phyloP scores from a whole-genome alignment of 2,888 invertebrate species.

The Deroplatys truncata region DNA sequence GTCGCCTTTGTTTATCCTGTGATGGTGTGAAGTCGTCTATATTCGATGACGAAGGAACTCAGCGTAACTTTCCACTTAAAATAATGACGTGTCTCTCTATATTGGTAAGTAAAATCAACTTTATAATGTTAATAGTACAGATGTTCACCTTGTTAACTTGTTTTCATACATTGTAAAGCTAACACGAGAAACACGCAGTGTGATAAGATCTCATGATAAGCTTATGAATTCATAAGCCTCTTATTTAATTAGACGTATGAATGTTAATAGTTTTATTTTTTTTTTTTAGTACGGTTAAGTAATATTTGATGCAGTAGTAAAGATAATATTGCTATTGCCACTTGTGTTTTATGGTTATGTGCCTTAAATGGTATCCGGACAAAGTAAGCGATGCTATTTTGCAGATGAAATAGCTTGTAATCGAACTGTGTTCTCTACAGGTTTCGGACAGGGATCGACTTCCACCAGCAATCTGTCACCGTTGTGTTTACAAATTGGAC shows the following conservation, averaged over 20 bases:
- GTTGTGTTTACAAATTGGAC: constrained; percentile 71
- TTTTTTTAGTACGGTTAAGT: neutral
- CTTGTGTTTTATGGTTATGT: neutral
- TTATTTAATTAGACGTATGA: neutral
- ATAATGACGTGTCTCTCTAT: constrained; percentile 76
- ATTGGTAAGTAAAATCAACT: constrained; percentile 59
- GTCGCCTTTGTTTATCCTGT: constrained; percentile 85
- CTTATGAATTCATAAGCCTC: neutral
- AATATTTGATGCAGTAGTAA: neutral
- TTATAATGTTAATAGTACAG: constrained; percentile 28
- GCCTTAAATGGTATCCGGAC: neutral
- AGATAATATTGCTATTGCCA: neutral
- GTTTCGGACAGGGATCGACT: constrained; percentile 71
- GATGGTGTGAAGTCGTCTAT: constrained; percentile 72
- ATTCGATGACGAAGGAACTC: constrained; percentile 70
- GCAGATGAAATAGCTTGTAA: neutral
- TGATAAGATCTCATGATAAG: neutral
- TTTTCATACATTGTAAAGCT: neutral
- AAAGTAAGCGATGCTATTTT: neutral
- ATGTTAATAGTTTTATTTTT: neutral
- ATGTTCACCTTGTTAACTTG: neutral
- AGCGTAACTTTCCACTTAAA: constrained; percentile 63
- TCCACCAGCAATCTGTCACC: constrained; percentile 72
- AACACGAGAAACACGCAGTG: neutral
- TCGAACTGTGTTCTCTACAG: constrained; percentile 47